Evolutionary conservation across 2,888 invertebrate genomes (phyloP).

Genomic region (Synergus umbraculus): DNA sequence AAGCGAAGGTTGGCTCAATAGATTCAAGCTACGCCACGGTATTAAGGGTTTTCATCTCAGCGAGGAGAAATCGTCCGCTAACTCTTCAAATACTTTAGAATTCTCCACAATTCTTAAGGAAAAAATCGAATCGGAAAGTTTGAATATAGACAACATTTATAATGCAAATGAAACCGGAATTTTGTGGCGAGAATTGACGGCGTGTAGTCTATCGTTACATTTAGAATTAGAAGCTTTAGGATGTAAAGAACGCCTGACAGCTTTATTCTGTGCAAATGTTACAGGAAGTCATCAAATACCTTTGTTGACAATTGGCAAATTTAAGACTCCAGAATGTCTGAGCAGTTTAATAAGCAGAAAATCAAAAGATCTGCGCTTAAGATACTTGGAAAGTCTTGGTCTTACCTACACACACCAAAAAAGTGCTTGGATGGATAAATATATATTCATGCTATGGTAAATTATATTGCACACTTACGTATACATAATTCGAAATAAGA

Average conservation of each 20-base stretch:
- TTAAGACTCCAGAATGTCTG: constrained; percentile 57
- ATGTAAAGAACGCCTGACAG: constrained; percentile 60
- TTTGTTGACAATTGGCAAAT: constrained; percentile 63
- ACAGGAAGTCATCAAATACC: constrained; percentile 47
- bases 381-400: constrained; percentile 54
- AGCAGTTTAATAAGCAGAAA: neutral
- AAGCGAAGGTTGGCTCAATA: neutral
- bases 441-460: neutral
- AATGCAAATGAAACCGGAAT: constrained; percentile 61
- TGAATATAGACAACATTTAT: constrained; percentile 52
- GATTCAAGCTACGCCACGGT: neutral
- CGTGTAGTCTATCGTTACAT: constrained; percentile 52
- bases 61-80: neutral
- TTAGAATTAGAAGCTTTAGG: constrained; percentile 58
- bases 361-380: constrained; percentile 51
- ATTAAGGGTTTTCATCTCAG: neutral
- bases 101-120: neutral
- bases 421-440: constrained; percentile 62
- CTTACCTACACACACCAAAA: constrained; percentile 54
- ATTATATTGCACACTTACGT: neutral
- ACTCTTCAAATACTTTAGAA: neutral
- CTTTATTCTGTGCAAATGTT: constrained; percentile 62
- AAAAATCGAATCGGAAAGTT: neutral
- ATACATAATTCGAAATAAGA: neutral
- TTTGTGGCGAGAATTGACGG: constrained; percentile 57